A percentile compares a stretch with the other conserved stretches of the same genome.
These are phyloP conservation scores for Rhingia rostrata DNA, from an alignment of 2,888 invertebrate genomes.

Conservation along the genomic window DNA sequence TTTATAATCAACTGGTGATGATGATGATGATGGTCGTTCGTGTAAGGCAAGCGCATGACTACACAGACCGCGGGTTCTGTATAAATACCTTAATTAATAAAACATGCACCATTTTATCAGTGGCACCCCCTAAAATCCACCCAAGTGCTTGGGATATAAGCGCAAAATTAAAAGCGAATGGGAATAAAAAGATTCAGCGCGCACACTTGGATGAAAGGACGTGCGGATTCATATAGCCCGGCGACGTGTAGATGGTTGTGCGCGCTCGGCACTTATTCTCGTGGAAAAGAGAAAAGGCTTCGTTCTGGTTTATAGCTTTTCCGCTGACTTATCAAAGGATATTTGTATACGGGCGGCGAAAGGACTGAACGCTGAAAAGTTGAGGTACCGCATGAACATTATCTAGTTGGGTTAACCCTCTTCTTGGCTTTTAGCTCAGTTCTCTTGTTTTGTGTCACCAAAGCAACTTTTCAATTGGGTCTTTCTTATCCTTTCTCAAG, in stretches of 20 bases:
- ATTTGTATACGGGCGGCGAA: slow-evolving; percentile 58
- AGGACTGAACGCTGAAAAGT: slow-evolving; percentile 3
- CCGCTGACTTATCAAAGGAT: slow-evolving; percentile 74
- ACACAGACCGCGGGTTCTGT: slow-evolving; percentile 30
- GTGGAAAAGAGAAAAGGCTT: slow-evolving; percentile 64
- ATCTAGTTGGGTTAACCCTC: slow-evolving; percentile 73
- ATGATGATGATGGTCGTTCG: slow-evolving; percentile 46
- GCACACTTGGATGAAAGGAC: slow-evolving; percentile 62
- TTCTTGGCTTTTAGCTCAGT: slow-evolving; percentile 45
- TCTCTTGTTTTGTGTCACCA: slow-evolving; percentile 71
- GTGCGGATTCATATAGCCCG: neutral
- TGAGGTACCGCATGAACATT: slow-evolving; percentile 30
- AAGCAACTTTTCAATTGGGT: slow-evolving; percentile 74
- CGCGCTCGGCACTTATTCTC: slow-evolving; percentile 58
- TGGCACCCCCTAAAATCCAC: slow-evolving; percentile 10
- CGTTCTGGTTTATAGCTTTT: slow-evolving; percentile 68
- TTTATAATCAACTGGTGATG: slow-evolving; percentile 71
- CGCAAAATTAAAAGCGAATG: no score
- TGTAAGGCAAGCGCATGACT: slow-evolving; percentile 60
- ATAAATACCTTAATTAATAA: slow-evolving; percentile 66
- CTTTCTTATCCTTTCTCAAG: slow-evolving; percentile 41
- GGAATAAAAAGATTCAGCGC: slow-evolving; percentile 40
- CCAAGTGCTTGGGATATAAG: slow-evolving; percentile 39
- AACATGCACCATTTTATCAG: slow-evolving; percentile 61
- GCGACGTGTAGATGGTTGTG: slow-evolving; percentile 21